These are phyloP conservation scores for Troides oblongomaculatus DNA, from an alignment of 2,888 invertebrate species.

Conservation along the genomic window DNA sequence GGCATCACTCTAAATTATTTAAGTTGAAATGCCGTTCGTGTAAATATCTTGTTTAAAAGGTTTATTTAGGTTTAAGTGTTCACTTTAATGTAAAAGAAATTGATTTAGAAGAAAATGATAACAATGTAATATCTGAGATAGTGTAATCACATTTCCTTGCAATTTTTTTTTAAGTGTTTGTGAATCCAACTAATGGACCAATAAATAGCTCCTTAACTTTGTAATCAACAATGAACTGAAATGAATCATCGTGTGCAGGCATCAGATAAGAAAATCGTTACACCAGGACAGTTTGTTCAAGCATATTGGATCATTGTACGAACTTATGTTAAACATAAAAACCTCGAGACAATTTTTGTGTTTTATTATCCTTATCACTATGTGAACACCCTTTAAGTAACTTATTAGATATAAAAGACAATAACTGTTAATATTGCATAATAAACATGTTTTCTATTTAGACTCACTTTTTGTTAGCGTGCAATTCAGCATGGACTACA, in stretches of 20 bases:
- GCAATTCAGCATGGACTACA: no score
- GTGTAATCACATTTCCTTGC: constrained; percentile 51
- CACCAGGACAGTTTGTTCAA: constrained; percentile 68
- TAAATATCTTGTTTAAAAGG: constrained; percentile 77
- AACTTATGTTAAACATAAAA: constrained; percentile 77
- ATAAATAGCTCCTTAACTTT: constrained; percentile 59
- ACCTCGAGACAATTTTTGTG: constrained; percentile 56
- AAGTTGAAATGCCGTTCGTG: constrained; percentile 74
- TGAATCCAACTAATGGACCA: constrained; percentile 74
- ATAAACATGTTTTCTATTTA: no score
- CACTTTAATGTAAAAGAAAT: constrained; percentile 74
- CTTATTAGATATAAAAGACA: no score
- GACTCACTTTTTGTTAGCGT: no score
- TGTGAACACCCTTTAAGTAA: background rate
- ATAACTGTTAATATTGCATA: no score
- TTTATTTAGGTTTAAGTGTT: constrained; percentile 77
- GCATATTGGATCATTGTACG: constrained; percentile 76
- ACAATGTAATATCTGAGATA: constrained; percentile 50
- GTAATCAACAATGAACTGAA: constrained; percentile 46
- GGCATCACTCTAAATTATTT: constrained; percentile 72
- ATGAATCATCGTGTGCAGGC: constrained; percentile 47
- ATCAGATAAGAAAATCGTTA: constrained; percentile 48
- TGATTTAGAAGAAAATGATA: constrained; percentile 63
- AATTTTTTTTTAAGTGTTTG: constrained; percentile 54
- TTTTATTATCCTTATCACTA: constrained; percentile 48